Evolutionary conservation across 2,888 invertebrate species (phyloP).

Genomic region (Pemphredon lugubris): DNA sequence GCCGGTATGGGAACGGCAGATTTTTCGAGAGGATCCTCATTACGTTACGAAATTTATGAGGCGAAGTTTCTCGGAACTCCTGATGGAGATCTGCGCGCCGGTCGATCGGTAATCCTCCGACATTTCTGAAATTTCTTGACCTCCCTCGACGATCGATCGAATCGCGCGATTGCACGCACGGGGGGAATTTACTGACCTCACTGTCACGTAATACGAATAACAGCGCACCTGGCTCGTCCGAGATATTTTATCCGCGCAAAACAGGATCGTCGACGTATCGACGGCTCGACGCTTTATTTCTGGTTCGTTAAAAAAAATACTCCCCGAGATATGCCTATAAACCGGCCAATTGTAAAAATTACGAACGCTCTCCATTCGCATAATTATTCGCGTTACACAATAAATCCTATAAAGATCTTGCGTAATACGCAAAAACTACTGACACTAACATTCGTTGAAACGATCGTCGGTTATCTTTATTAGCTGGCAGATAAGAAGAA

Average conservation of each 20-base stretch:
- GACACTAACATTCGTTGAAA: too few species aligned
- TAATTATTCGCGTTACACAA: too few species aligned
- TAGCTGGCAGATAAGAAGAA: too few species aligned
- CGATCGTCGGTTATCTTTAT: too few species aligned
- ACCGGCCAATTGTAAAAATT: too few species aligned
- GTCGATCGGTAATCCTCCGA: conserved; percentile 42
- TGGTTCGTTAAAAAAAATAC: too few species aligned
- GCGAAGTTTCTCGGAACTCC: conserved; percentile 23
- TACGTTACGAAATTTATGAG: conserved; percentile 52
- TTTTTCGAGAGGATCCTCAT: conserved; percentile 51
- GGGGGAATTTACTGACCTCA: conserved; percentile 5
- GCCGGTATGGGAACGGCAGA: conserved; percentile 36
- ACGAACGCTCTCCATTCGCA: too few species aligned
- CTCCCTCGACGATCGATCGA: conserved; percentile 20
- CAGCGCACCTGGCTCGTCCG: background rate
- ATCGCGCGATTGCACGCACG: conserved; percentile 7
- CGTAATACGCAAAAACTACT: too few species aligned
- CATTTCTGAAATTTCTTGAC: conserved; percentile 53
- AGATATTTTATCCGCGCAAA: conserved; percentile 3
- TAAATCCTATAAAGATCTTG: too few species aligned
- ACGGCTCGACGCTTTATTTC: background rate
- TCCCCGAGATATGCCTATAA: background rate
- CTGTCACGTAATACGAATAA: background rate
- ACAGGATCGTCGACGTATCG: background rate
- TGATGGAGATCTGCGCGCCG: conserved; percentile 14